phyloP scores from a whole-genome alignment of 2,113 vertebrate genomes.

The Chitala chitala region DNA sequence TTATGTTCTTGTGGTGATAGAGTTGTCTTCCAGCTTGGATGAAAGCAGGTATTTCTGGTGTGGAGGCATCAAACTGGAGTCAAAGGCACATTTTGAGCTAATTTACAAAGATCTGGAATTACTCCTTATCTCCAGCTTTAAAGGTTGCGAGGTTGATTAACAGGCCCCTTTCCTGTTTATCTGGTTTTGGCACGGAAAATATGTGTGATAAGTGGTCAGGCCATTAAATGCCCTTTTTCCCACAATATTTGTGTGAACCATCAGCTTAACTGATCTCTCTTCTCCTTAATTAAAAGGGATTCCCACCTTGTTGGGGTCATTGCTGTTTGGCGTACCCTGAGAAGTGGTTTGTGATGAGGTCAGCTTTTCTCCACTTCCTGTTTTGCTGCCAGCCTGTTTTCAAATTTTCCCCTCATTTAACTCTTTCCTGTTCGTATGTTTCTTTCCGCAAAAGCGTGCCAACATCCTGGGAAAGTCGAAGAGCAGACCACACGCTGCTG shows the following conservation, averaged over 20 bases:
- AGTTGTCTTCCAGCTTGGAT: too few species aligned
- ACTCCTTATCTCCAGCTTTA: conserved; percentile 70
- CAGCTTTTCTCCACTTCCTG: conserved; percentile 32
- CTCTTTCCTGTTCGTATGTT: background rate
- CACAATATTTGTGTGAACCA: conserved; percentile 69
- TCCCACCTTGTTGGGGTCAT: conserved; percentile 69
- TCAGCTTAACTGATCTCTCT: conserved; percentile 73
- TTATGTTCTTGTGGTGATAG: too few species aligned
- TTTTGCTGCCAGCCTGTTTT: background rate
- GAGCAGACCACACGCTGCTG: too few species aligned
- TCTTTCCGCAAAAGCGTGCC: background rate
- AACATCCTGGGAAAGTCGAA: too few species aligned
- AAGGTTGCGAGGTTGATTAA: conserved; percentile 73
- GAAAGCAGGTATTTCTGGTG: too few species aligned
- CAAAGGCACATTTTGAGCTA: conserved; percentile 65
- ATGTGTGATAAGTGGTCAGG: conserved; percentile 65
- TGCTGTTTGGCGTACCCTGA: conserved; percentile 56
- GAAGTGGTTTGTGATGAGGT: conserved; percentile 69
- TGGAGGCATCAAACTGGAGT: too few species aligned
- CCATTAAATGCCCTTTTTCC: conserved; percentile 69
- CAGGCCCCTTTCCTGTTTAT: conserved; percentile 68
- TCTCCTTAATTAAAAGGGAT: conserved; percentile 72
- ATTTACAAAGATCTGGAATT: conserved; percentile 69
- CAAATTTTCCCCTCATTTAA: background rate
- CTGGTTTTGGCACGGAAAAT: conserved; percentile 63